A percentile compares a stretch with the other conserved stretches of the same genome.
Evolutionary conservation across 2,888 invertebrate species (phyloP).

Genomic region (Phymatocera aterrima): DNA sequence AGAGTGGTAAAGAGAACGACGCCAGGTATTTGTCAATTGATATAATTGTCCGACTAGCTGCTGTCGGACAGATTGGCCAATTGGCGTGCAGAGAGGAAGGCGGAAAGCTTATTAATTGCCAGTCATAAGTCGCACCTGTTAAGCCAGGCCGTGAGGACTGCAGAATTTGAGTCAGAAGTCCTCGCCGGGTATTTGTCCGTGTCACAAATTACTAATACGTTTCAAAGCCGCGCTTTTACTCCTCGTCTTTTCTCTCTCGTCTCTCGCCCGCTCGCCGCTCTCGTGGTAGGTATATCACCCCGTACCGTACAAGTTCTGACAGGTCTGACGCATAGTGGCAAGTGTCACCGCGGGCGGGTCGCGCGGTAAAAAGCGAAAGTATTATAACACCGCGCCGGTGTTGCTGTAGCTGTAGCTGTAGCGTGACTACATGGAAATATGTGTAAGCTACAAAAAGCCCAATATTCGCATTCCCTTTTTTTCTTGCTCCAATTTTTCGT

Average conservation of each 20-base stretch:
- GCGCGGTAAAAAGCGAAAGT: slow-evolving; percentile 3
- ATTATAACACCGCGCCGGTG: neutral
- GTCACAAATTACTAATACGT: slow-evolving; percentile 35
- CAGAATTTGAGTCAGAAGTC: neutral
- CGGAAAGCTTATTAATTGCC: slow-evolving; percentile 34
- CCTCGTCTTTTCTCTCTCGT: too few species aligned
- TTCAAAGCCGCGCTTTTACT: slow-evolving; percentile 26
- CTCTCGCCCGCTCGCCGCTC: neutral
- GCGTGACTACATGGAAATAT: neutral
- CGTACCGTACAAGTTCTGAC: slow-evolving; percentile 28
- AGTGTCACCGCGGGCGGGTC: too few species aligned
- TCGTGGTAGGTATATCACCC: neutral
- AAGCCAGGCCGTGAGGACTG: neutral
- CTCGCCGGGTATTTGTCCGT: slow-evolving; percentile 14
- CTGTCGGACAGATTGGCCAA: slow-evolving; percentile 37
- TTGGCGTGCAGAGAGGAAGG: too few species aligned
- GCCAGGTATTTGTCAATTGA: slow-evolving; percentile 38
- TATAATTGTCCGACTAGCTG: slow-evolving; percentile 35
- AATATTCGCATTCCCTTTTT: neutral
- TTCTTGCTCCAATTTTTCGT: neutral
- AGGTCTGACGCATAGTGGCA: slow-evolving; percentile 41
- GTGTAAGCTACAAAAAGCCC: neutral
- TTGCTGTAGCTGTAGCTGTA: neutral
- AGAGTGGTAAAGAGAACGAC: slow-evolving; percentile 33
- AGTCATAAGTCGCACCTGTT: slow-evolving; percentile 43